A percentile compares a stretch with the other conserved stretches of the same genome.
Evolutionary conservation across 2,113 vertebrate genomes (phyloP).

Genomic region (Rhea americana): DNA sequence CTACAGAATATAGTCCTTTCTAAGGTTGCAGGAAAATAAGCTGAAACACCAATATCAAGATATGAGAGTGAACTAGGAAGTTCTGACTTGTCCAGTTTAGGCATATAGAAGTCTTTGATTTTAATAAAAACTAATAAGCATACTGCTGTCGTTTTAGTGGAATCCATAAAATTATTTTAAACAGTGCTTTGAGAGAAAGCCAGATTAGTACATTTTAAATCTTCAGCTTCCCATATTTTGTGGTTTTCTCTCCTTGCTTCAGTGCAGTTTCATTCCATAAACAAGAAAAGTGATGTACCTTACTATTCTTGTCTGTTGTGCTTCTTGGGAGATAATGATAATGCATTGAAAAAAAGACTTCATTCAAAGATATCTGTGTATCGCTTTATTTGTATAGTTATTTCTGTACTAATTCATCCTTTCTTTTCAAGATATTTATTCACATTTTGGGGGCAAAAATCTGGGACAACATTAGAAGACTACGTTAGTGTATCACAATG

Average conservation of each 20-base stretch:
- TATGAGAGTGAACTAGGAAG: neutral
- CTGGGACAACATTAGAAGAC: neutral
- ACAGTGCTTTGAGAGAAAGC: neutral
- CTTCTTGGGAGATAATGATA: neutral
- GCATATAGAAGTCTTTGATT: neutral
- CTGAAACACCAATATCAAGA: neutral
- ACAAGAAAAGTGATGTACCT: neutral
- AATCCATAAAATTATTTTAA: neutral
- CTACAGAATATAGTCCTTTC: neutral
- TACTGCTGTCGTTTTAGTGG: neutral
- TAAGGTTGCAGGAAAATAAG: neutral
- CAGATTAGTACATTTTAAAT: neutral
- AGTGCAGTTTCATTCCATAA: neutral
- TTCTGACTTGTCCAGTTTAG: neutral
- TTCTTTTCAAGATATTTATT: neutral
- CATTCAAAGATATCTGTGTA: neutral
- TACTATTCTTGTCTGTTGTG: neutral
- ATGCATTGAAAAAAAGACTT: neutral
- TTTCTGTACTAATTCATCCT: neutral
- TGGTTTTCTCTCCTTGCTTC: neutral
- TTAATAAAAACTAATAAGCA: neutral
- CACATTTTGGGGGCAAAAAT: neutral
- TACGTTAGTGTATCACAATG: neutral
- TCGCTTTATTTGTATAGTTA: neutral
- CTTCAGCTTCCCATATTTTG: neutral